These are phyloP conservation scores for Orussus abietinus DNA, from an alignment of 1,140 invertebrate genomes.

Conservation along the genomic window DNA sequence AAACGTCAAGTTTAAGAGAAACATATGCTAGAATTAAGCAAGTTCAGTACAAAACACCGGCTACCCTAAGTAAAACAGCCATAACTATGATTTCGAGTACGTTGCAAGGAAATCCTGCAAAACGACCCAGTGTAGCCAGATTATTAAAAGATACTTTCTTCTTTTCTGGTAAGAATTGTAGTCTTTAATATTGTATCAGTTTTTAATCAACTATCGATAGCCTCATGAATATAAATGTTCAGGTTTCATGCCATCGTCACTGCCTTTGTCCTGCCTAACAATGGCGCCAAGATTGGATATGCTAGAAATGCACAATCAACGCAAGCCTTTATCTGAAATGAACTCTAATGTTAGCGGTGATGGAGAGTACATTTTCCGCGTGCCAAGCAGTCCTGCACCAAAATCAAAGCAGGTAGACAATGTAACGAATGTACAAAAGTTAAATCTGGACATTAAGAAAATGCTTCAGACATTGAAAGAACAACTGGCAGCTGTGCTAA, in stretches of 20 bases:
- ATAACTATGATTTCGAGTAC: slow-evolving; percentile 78
- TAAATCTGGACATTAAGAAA: slow-evolving; percentile 33
- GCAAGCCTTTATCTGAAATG: slow-evolving; percentile 67
- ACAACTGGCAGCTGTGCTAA: slow-evolving; percentile 41
- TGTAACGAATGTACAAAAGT: slow-evolving; percentile 24
- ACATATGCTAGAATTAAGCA: slow-evolving; percentile 90
- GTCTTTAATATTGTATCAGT: slow-evolving; percentile 5
- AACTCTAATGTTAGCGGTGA: slow-evolving; percentile 48
- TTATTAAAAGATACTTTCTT: slow-evolving; percentile 75
- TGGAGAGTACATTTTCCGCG: slow-evolving; percentile 22
- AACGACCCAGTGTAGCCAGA: slow-evolving; percentile 73
- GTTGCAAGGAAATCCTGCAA: slow-evolving; percentile 77
- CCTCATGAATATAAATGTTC: slow-evolving; percentile 6
- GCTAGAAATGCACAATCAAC: slow-evolving; percentile 58
- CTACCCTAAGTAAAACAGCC: slow-evolving; percentile 66
- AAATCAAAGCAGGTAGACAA: slow-evolving; percentile 22
- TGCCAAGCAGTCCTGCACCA: slow-evolving; percentile 31
- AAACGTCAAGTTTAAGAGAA: slow-evolving; percentile 82
- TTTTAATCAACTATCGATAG: background rate
- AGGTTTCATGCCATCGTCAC: slow-evolving; percentile 76
- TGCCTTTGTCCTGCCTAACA: slow-evolving; percentile 87
- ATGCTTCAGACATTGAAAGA: slow-evolving; percentile 41
- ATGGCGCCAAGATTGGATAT: slow-evolving; percentile 84
- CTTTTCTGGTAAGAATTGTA: slow-evolving; percentile 38
- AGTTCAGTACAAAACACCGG: slow-evolving; percentile 86